phyloP scores from a whole-genome alignment of 2,113 vertebrate species.

The Heliornis fulica region DNA sequence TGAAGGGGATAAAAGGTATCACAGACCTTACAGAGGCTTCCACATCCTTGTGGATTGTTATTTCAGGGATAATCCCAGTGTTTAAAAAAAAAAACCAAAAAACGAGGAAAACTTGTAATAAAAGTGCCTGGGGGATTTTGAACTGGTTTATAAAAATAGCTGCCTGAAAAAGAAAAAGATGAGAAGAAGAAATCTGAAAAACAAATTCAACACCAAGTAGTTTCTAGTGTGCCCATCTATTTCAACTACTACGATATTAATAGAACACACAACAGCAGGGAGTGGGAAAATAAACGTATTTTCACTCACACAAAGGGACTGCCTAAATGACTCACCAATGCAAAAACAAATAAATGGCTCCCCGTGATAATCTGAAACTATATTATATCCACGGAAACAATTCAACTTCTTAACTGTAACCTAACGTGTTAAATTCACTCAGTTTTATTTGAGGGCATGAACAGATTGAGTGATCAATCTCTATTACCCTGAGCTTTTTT shows the following conservation, averaged over 20 bases:
- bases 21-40: neutral
- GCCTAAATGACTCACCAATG: conserved; percentile 79
- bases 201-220: conserved; percentile 70
- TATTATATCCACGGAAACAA: conserved; percentile 68
- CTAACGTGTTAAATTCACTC: conserved; percentile 73
- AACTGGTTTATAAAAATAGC: conserved; percentile 65
- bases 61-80: neutral
- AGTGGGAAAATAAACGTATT: conserved; percentile 78
- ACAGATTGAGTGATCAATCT: conserved; percentile 72
- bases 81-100: conserved; percentile 28
- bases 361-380: conserved; percentile 69
- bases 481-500: conserved; percentile 56
- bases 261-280: conserved; percentile 77
- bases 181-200: conserved; percentile 57
- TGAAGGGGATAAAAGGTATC: neutral
- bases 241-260: conserved; percentile 77
- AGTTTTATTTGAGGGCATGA: conserved; percentile 70
- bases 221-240: conserved; percentile 72
- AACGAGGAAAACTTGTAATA: conserved; percentile 11
- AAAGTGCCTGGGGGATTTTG: conserved; percentile 20
- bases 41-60: neutral
- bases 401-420: conserved; percentile 70
- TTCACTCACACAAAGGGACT: conserved; percentile 73
- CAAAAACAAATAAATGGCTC: conserved; percentile 81
- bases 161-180: conserved; percentile 19